Base-by-base conservation (phyloP, 2,888 invertebrate genomes). In the Sialis lutaria region DNA sequence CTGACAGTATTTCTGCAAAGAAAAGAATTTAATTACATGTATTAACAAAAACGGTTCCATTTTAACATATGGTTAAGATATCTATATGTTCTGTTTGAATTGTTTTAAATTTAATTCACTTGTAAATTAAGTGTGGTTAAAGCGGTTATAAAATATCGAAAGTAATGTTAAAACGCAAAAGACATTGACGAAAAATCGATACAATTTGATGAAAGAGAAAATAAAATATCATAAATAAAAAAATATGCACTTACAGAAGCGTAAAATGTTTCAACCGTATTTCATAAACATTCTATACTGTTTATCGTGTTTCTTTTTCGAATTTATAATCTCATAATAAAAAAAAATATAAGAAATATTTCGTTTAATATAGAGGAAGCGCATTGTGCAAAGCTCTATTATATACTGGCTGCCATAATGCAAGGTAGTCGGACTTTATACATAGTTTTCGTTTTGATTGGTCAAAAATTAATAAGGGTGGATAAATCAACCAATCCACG, bases 341-440 rank as follows among this genome's bases (percentile, higher is more conserved):
- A 31, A 13, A 37, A 34, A 47, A 45, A 47, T 34, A 33, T 39
- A 13, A 60, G 60, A 58, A 58, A 60, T 56, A 58, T 55, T 57
- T 58, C 62, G 59, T 62, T 65, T 67, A 72, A 74, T 77, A 75
- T 79, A 80, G 78, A 84, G 82, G 83, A 79, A 80, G 76, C 75
- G 77, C 83, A 84, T 85, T 76, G 74, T 78, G 69, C 76, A 75
- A 78, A 76, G 77, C 79, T 82, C 84, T 86, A 83, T 87, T 91
- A 84, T 91, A 91, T 91, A 92, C 88, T 91, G 89, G 82, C 87
- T 85, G 86, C 87, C 86, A 88, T 87, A 79, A 83, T 85, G 83
- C 77, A 74, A 77, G 76, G 75, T 78, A 79, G 77, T 77, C 79
- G 77, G 79, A 78, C 81, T 84, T 84, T 83, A 81, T 79, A 77